phyloP scores from a whole-genome alignment of 2,797 vertebrate species.

The Lithobates pipiens region DNA sequence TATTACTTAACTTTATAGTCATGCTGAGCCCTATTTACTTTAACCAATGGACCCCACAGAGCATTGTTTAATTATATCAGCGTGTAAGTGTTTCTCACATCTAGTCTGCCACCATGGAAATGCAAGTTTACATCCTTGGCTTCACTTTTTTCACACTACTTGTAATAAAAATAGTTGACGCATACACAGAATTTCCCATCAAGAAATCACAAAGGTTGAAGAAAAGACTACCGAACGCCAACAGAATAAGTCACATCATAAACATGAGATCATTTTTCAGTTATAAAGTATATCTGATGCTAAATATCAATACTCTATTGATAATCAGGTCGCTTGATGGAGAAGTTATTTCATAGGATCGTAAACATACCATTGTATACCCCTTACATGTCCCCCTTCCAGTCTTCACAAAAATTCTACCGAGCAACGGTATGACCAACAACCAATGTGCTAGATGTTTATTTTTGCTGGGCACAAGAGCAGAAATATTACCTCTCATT shows the following conservation, averaged over 20 bases:
- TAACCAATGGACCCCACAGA: constrained; percentile 36
- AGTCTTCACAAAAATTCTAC: not conserved
- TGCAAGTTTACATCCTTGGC: not conserved
- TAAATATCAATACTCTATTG: no score
- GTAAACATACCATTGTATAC: no score
- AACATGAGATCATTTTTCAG: no score
- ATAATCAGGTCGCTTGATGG: no score
- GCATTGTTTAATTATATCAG: constrained; percentile 40
- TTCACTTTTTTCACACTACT: not conserved
- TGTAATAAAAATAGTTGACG: not conserved
- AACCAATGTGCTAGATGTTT: not conserved
- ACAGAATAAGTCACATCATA: no score
- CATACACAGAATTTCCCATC: not conserved
- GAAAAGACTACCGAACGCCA: no score
- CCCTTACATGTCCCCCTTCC: no score
- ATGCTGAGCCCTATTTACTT: constrained; percentile 52
- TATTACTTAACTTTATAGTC: constrained; percentile 34
- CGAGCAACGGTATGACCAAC: not conserved
- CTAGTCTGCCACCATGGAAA: constrained; percentile 27
- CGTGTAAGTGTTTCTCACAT: constrained; percentile 45
- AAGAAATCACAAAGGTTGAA: not conserved
- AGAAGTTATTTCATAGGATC: no score
- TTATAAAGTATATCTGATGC: no score
- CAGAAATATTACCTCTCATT: not conserved
- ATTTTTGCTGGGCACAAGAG: not conserved